Percentiles rank a stretch among this genome's conserved stretches.
These are phyloP conservation scores for Hirtodrosophila cameraria DNA, from an alignment of 2,888 invertebrate genomes.

Conservation along the genomic window DNA sequence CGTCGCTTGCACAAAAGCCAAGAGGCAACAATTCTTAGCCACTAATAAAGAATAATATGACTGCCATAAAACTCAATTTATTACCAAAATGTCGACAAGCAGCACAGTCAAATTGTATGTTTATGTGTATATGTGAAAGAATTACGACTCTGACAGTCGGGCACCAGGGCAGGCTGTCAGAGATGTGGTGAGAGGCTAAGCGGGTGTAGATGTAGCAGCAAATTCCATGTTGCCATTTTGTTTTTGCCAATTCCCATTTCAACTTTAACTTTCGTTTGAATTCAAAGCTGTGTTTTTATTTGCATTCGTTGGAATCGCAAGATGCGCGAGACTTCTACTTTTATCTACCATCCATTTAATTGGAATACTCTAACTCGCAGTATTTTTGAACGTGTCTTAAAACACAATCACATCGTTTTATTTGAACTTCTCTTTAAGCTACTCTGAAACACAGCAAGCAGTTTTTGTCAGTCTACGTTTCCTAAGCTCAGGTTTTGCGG, in stretches of 20 bases:
- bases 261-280: conserved; percentile 56
- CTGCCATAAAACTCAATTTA: conserved; percentile 79
- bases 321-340: conserved; percentile 3
- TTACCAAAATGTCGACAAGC: conserved; percentile 78
- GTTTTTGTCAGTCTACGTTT: not conserved
- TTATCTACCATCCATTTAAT: conserved; percentile 2
- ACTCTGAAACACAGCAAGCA: not conserved
- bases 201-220: conserved; percentile 21
- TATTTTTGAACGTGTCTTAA: not conserved
- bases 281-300: conserved; percentile 62
- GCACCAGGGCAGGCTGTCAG: conserved; percentile 50
- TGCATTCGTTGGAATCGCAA: conserved; percentile 44
- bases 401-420: too few species aligned
- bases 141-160: conserved; percentile 65
- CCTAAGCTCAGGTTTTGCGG: too few species aligned
- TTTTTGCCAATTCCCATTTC: conserved; percentile 72
- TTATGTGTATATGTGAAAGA: conserved; percentile 49
- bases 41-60: conserved; percentile 79
- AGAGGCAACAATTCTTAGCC: conserved; percentile 79
- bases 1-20: conserved; percentile 73
- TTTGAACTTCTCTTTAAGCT: too few species aligned
- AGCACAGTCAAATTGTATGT: conserved; percentile 33
- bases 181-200: too few species aligned
- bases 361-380: conserved; percentile 3
- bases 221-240: conserved; percentile 72